Conservation (phyloP, 2,888 invertebrate genomes). For the Lochmaea capreae region DNA sequence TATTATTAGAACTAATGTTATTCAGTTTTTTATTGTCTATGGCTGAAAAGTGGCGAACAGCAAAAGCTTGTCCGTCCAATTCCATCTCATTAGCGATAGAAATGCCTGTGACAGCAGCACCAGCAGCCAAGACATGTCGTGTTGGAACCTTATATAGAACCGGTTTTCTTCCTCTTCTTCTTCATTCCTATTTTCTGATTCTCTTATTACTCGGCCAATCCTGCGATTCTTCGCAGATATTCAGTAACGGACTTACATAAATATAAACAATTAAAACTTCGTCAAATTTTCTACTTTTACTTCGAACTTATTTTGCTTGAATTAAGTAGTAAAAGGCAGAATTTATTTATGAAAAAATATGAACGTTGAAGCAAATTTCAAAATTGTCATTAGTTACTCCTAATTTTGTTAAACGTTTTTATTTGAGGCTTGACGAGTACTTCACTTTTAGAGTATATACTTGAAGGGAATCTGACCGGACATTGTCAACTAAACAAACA, state of each 20-base stretch:
- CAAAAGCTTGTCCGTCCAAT: slow-evolving; percentile 66
- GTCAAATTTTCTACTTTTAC: no score
- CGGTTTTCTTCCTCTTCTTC: slow-evolving; percentile 53
- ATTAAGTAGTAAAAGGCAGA: no score
- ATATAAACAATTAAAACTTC: neutral
- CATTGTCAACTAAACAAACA: no score
- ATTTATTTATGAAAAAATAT: no score
- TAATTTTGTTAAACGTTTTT: no score
- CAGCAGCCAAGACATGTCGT: slow-evolving; percentile 59
- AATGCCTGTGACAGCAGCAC: slow-evolving; percentile 65
- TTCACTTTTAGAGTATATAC: no score
- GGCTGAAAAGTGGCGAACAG: slow-evolving; percentile 56
- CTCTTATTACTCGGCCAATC: slow-evolving; percentile 60
- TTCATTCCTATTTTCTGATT: slow-evolving; percentile 47
- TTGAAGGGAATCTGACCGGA: no score
- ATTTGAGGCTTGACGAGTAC: no score
- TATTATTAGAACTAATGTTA: slow-evolving; percentile 59
- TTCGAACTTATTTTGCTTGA: no score
- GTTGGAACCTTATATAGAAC: slow-evolving; percentile 65
- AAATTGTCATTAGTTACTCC: no score
- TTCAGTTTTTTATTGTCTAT: slow-evolving; percentile 53
- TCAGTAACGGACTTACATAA: slow-evolving; percentile 8
- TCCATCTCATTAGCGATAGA: slow-evolving; percentile 67
- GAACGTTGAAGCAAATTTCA: no score
- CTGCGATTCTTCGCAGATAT: slow-evolving; percentile 59